Conservation (phyloP, 2,113 vertebrate species). For the Strigops habroptila region DNA sequence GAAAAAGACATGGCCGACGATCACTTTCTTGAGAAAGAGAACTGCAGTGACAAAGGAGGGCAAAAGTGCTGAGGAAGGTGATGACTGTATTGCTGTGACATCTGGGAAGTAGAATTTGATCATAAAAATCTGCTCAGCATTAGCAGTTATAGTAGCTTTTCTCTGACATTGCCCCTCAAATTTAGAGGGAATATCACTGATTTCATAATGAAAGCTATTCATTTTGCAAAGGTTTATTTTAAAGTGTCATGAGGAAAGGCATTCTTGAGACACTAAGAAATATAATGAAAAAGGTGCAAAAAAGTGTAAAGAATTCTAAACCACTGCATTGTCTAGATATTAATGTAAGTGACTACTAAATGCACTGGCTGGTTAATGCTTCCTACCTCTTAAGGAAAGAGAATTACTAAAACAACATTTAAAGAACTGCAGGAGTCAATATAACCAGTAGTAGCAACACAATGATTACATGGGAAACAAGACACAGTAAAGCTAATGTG, state of each 20-base stretch:
- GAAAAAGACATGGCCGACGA: neutral
- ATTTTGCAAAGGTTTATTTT: slow-evolving; percentile 42
- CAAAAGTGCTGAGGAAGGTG: slow-evolving; percentile 34
- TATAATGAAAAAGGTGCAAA: neutral
- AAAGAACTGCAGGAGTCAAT: neutral
- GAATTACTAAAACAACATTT: neutral
- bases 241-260: neutral
- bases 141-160: slow-evolving; percentile 49
- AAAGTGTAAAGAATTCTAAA: neutral
- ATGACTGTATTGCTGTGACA: slow-evolving; percentile 28
- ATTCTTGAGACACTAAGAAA: slow-evolving; percentile 4
- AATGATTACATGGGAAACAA: neutral
- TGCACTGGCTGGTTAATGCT: slow-evolving; percentile 30
- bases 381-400: slow-evolving; percentile 4
- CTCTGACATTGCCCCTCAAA: slow-evolving; percentile 39
- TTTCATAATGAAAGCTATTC: slow-evolving; percentile 54
- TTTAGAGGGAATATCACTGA: slow-evolving; percentile 40
- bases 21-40: neutral
- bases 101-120: slow-evolving; percentile 20
- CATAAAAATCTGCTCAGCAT: slow-evolving; percentile 34
- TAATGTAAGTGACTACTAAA: neutral
- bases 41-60: slow-evolving; percentile 17
- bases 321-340: neutral
- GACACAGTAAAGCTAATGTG: neutral
- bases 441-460: neutral